These are phyloP conservation scores for Podotricha telesiphe DNA, from an alignment of 2,888 invertebrate genomes.

Conservation along the genomic window DNA sequence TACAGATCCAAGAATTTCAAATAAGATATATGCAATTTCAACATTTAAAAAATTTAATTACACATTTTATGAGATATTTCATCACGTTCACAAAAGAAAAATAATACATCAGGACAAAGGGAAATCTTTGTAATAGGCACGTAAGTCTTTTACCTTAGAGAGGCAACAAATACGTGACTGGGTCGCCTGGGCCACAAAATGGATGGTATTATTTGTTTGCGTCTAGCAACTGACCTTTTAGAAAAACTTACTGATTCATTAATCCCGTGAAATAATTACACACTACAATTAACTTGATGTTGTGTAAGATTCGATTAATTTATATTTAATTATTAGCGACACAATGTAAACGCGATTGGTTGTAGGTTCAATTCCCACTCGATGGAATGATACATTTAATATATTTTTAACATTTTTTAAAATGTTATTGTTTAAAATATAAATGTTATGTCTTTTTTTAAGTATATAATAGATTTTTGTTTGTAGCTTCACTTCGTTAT, in stretches of 20 bases:
- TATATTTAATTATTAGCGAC: no score
- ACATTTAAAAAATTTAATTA: neutral
- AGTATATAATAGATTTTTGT: no score
- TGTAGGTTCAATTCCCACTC: no score
- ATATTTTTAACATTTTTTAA: no score
- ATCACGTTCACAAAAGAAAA: constrained; percentile 11
- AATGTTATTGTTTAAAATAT: no score
- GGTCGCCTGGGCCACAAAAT: constrained; percentile 23
- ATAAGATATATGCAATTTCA: neutral
- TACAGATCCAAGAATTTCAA: neutral
- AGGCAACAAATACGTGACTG: constrained; percentile 38
- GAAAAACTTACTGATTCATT: constrained; percentile 4
- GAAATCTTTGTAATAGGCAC: constrained; percentile 40
- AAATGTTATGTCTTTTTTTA: no score
- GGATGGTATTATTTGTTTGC: constrained; percentile 34
- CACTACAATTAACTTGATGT: neutral
- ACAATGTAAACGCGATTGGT: no score
- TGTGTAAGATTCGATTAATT: neutral
- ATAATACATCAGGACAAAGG: constrained; percentile 29
- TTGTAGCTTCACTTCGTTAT: no score
- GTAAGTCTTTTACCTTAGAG: constrained; percentile 39
- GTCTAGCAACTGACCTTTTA: constrained; percentile 13
- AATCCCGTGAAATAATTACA: neutral
- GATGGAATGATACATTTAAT: no score
- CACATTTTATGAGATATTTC: neutral